Evolutionary conservation across 2,113 vertebrate species (phyloP), one percentile per base, ranked within the genome.

Genomic region (Chaetorhynchus papuensis): DNA sequence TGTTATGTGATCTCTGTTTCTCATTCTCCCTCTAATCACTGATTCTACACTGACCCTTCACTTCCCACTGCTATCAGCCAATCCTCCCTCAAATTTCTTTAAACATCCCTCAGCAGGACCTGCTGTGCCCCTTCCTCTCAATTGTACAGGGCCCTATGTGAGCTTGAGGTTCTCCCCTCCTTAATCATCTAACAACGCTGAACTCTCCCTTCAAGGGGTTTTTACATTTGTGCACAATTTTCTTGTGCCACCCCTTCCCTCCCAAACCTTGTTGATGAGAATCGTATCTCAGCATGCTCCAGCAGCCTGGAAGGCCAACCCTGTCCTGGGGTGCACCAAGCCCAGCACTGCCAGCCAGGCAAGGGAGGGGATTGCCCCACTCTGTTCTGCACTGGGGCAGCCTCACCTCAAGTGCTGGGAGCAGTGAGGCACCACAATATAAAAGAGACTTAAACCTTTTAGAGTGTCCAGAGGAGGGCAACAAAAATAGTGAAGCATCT

Each of bases 291-390:
- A 37, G 83, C 5, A 17, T 44, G 27, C 22, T 54, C 63, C 6
- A 3, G 22, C 18, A 44, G 22, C 11, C 72, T 19, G 37, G 27
- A 77, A 63, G 14, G 53, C 17, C 33, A 77, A 1, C 14, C 14
- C 13, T 68, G 22, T 17, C 71, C 44, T 26, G 17, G 16, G 31
- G 26, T 2, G 21, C 53, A 50, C 22, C 31, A 59, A 27, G 17
- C 11, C 7, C 27, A 52, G 44, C 61, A 77, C 1, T 3, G 2
- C 31, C 37, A 27, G 31, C 3, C 1, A 0, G 33, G 7, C 17
- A 52, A 49, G 18, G 22, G 21, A 59, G 7, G 24, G 11, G 31
- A 33, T 4, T 44, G 53, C 60, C 17, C 63, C 4, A 1, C 37
- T 59, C 35, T 59, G 26, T 17, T 31, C 52, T 50, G 60, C 24